A percentile compares a stretch with the other conserved stretches of the same genome.
Conservation (phyloP, 2,888 invertebrate genomes). For the Caenorhabditis sinica region DNA sequence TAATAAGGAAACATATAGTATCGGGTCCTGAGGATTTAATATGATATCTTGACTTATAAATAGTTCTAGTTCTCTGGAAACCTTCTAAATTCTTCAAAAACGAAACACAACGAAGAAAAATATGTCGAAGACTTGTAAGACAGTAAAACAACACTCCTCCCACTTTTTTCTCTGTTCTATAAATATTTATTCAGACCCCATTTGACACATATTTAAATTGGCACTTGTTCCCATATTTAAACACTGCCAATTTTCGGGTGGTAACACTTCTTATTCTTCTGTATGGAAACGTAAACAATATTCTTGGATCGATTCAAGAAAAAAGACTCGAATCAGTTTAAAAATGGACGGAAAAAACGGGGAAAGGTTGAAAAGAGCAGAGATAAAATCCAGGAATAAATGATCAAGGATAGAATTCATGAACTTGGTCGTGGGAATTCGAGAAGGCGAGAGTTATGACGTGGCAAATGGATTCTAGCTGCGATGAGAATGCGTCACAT, state of each 20-base stretch:
- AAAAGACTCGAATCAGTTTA: not conserved
- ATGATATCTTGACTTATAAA: no score
- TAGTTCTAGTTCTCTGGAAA: not conserved
- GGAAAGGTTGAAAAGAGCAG: slow-evolving; percentile 24
- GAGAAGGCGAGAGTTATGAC: slow-evolving; percentile 41
- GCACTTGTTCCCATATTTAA: slow-evolving; percentile 13
- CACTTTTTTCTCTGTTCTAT: not conserved
- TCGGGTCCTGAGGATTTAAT: no score
- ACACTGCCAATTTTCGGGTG: slow-evolving; percentile 19
- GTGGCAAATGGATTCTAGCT: slow-evolving; percentile 27
- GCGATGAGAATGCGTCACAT: not conserved
- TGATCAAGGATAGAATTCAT: not conserved
- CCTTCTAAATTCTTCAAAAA: not conserved
- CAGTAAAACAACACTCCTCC: not conserved
- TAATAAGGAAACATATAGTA: no score
- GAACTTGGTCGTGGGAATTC: slow-evolving; percentile 32
- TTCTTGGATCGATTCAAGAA: not conserved
- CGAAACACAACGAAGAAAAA: not conserved
- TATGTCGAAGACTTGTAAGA: not conserved
- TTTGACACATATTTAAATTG: slow-evolving; percentile 18
- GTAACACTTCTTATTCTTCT: not conserved
- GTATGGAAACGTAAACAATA: slow-evolving; percentile 24
- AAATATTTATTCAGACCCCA: slow-evolving; percentile 14
- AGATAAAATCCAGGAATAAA: slow-evolving; percentile 8
- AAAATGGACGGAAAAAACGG: not conserved